Percentiles rank a stretch among this genome's conserved stretches.
Conservation (phyloP, 2,113 vertebrate species). For the Coptodon bakossiorum region DNA sequence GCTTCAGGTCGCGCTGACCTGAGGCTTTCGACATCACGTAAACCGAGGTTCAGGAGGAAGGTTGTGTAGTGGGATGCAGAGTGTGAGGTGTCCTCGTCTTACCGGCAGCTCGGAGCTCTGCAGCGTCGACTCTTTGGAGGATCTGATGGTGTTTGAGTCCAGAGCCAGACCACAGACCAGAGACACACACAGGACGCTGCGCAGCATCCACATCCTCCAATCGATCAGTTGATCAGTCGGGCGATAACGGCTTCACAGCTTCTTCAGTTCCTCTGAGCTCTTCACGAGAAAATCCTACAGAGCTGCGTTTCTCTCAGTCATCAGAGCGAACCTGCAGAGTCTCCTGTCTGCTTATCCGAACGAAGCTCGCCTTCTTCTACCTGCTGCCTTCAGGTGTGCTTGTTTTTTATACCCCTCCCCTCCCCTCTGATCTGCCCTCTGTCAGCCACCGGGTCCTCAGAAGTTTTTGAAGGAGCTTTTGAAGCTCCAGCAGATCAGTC, state of each 20-base stretch:
- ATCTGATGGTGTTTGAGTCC: conserved; percentile 69
- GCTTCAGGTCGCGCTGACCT: background rate
- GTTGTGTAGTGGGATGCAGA: background rate
- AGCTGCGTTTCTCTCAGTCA: background rate
- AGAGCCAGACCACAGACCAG: conserved; percentile 45
- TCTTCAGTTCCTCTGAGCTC: background rate
- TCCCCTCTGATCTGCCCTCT: conserved; percentile 26
- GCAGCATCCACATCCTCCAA: conserved; percentile 22
- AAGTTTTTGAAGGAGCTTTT: conserved; percentile 34
- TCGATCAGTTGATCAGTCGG: background rate
- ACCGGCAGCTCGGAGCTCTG: conserved; percentile 15
- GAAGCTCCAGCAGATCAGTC: conserved; percentile 58
- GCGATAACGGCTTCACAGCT: background rate
- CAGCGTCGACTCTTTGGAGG: conserved; percentile 44
- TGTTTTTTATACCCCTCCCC: conserved; percentile 15
- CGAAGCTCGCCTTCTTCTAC: fast-evolving
- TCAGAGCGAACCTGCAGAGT: background rate
- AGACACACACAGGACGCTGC: conserved; percentile 24
- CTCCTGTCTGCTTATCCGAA: background rate
- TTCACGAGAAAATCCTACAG: background rate
- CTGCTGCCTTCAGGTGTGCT: conserved; percentile 20
- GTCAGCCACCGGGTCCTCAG: background rate
- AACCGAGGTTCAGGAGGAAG: background rate
- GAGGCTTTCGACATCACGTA: background rate
- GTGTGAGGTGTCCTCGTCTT: background rate